Conservation (phyloP, 2,888 invertebrate genomes). For the Tortricodes alternella region DNA sequence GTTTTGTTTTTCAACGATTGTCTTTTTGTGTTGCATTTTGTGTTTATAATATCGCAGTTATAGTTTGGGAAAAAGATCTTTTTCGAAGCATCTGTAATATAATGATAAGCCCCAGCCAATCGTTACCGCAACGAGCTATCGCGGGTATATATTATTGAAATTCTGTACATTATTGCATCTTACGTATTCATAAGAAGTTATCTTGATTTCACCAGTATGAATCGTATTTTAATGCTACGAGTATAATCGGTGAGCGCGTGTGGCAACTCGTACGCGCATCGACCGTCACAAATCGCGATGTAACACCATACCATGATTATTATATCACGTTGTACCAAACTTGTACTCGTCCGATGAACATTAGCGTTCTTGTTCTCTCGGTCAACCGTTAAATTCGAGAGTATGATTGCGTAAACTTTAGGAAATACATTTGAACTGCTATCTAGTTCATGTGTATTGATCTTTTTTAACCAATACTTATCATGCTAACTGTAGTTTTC, state of each 20-base stretch:
- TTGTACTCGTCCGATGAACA: slow-evolving; percentile 13
- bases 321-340: slow-evolving; percentile 20
- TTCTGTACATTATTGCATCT: slow-evolving; percentile 9
- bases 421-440: slow-evolving; percentile 22
- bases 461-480: not conserved
- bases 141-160: not conserved
- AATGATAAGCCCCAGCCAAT: slow-evolving; percentile 6
- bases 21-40: too few species aligned
- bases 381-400: slow-evolving; percentile 29
- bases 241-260: slow-evolving; percentile 30
- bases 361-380: slow-evolving; percentile 17
- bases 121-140: slow-evolving; percentile 5
- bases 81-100: not conserved
- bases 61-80: too few species aligned
- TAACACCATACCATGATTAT: slow-evolving; percentile 23
- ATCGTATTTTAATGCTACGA: slow-evolving; percentile 30
- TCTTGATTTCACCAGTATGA: slow-evolving; percentile 24
- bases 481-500: not conserved
- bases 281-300: slow-evolving; percentile 10
- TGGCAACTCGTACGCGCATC: slow-evolving; percentile 11
- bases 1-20: too few species aligned
- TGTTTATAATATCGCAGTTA: too few species aligned
- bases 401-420: slow-evolving; percentile 17
- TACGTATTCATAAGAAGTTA: slow-evolving; percentile 21
- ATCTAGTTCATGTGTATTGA: not conserved